These are phyloP conservation scores for Myotis lucifugus DNA, from an alignment of 2,113 vertebrate species.

Conservation along the genomic window DNA sequence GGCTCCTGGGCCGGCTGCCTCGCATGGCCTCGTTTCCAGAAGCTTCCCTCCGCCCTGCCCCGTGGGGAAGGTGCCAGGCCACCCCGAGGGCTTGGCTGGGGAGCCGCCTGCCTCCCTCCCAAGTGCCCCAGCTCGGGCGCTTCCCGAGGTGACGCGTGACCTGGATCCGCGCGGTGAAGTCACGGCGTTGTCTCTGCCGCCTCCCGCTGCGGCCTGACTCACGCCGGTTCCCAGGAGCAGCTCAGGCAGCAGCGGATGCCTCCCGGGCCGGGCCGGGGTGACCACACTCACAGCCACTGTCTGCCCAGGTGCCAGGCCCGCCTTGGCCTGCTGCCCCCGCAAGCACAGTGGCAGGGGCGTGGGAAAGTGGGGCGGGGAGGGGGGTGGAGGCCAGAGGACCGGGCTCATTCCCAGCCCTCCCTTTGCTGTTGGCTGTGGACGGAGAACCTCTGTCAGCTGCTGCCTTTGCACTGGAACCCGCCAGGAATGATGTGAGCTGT, in stretches of 20 bases:
- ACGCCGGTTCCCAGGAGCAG: constrained; percentile 67
- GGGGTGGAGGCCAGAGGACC: not conserved
- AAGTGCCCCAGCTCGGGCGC: not conserved
- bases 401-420: not conserved
- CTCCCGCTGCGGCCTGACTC: not conserved
- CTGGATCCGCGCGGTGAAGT: constrained; percentile 45
- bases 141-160: constrained; percentile 49
- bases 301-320: constrained; percentile 51
- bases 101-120: not conserved
- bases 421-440: not conserved
- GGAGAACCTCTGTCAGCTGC: not conserved
- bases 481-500: accelerated
- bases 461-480: not conserved
- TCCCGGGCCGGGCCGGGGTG: constrained; percentile 66
- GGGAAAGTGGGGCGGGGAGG: not conserved
- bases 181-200: constrained; percentile 38
- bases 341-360: not conserved
- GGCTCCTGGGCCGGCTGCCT: not conserved
- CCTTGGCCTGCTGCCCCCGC: constrained; percentile 37
- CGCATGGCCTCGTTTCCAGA: not conserved
- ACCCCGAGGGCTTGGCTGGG: not conserved
- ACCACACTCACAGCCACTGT: constrained; percentile 65
- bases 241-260: constrained; percentile 55
- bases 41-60: not conserved
- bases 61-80: not conserved